phyloP scores from a whole-genome alignment of 2,888 invertebrate genomes.

The Tanypteryx hageni region DNA sequence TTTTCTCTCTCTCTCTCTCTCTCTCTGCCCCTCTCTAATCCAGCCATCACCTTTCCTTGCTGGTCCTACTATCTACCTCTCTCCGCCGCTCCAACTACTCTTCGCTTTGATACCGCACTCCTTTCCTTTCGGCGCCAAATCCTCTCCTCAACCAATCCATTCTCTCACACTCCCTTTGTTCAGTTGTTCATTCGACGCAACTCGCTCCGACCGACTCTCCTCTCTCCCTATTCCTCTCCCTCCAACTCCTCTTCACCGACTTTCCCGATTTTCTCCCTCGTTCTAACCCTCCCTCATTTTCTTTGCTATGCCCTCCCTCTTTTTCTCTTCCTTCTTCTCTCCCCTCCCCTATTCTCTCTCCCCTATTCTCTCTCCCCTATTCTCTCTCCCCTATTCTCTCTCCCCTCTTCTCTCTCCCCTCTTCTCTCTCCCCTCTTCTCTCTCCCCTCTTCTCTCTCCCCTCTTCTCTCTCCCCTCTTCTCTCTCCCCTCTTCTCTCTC shows the following conservation, averaged over 20 bases:
- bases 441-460: constrained; percentile 75
- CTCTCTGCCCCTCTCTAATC: not conserved
- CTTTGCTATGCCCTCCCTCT: constrained; percentile 76
- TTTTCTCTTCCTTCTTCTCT: constrained; percentile 71
- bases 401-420: constrained; percentile 75
- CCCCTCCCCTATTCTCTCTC: constrained; percentile 77
- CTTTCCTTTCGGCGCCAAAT: constrained; percentile 79
- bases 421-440: constrained; percentile 75
- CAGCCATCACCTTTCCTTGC: not conserved
- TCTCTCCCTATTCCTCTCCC: constrained; percentile 76
- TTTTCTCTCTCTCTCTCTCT: not conserved
- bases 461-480: constrained; percentile 76
- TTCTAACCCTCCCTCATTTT: constrained; percentile 67
- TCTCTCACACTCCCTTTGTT: constrained; percentile 28
- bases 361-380: constrained; percentile 50
- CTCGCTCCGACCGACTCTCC: constrained; percentile 70
- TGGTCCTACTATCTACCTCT: not conserved
- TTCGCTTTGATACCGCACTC: constrained; percentile 81
- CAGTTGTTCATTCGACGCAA: constrained; percentile 20
- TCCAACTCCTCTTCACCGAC: constrained; percentile 73
- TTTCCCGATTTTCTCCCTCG: constrained; percentile 67
- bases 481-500: constrained; percentile 74
- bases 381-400: constrained; percentile 76
- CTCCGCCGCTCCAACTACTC: constrained; percentile 77
- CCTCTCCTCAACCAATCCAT: constrained; percentile 76